Base-by-base conservation (phyloP, 2,113 vertebrate genomes). In the Gallinago paraguaiae region DNA sequence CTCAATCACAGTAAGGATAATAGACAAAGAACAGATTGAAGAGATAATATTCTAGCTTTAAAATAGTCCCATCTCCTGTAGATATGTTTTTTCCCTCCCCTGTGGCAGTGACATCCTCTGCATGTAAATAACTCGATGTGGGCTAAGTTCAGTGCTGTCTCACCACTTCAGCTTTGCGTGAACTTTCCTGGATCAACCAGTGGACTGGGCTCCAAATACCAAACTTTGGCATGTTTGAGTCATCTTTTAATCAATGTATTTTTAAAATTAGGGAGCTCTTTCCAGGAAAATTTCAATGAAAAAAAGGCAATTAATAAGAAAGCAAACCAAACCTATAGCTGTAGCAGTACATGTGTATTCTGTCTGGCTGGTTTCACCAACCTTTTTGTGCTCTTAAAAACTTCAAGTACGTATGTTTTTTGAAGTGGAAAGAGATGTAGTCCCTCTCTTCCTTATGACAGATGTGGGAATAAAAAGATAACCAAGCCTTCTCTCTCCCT, bases 41-140 rank as follows among this genome's bases (percentile, higher is more conserved):
- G 94, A 89, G 56, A 65, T 93, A 88, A 81, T 93, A 93, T 82
- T 82, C 43, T 84, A 69, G 24, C 78, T 94, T 76, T 51, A n/a
- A 94, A 88, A 45, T 46, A 65, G 82, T 63, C 71, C 54, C 63
- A 48, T 78, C 82, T 97, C 78, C 41, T 61, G 11, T 69, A 82
- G 93, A 64, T 83, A 4, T 7, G 12, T 20, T 50, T 72, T 72
- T 83, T 46, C 60, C 81, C 43, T 78, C 77, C 82, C 83, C 89
- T 0, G 0, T 95, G 81, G 54, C 88, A 88, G 39, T 8, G 35
- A 53, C 92, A 78, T 79, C 45, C 86, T 95, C 76, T 93, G 84
- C 84, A 87, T 93, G 64, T 88, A 92, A 96, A 95, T 96, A 68
- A 91, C 46, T 83, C 79, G 53, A 95, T 93, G 82, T n/a, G 78